Evolutionary conservation across 1,140 invertebrate genomes (phyloP).

Genomic region (Heliothis subflexa): DNA sequence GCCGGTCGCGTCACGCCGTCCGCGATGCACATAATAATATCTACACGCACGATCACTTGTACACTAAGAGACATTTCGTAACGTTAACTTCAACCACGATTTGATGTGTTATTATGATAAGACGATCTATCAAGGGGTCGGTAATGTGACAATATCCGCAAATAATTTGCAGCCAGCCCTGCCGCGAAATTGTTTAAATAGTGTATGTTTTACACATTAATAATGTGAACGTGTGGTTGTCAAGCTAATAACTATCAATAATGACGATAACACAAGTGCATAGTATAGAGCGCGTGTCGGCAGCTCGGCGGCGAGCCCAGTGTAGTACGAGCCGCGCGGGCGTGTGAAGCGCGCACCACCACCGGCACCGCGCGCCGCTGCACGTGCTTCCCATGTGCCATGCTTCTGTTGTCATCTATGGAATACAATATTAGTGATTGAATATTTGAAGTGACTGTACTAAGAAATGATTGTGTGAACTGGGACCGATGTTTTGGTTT

Average conservation of each 20-base stretch:
- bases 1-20: slow-evolving; percentile 77
- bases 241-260: slow-evolving; percentile 51
- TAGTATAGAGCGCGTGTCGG: slow-evolving; percentile 54
- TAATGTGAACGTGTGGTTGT: slow-evolving; percentile 34
- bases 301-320: slow-evolving; percentile 62
- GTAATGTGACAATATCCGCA: slow-evolving; percentile 30
- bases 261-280: slow-evolving; percentile 63
- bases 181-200: slow-evolving; percentile 34
- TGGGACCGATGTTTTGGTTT: slow-evolving; percentile 66
- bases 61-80: slow-evolving; percentile 48
- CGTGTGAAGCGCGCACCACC: slow-evolving; percentile 68
- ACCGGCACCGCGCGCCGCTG: slow-evolving; percentile 51
- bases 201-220: slow-evolving; percentile 43
- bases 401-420: slow-evolving; percentile 24
- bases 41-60: slow-evolving; percentile 65
- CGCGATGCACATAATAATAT: slow-evolving; percentile 42
- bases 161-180: slow-evolving; percentile 34
- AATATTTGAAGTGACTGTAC: slow-evolving; percentile 51
- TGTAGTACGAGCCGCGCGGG: slow-evolving; percentile 69
- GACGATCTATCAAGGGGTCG: slow-evolving; percentile 28
- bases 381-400: slow-evolving; percentile 64
- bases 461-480: slow-evolving; percentile 55
- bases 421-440: slow-evolving; percentile 45
- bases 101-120: slow-evolving; percentile 22
- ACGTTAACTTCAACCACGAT: slow-evolving; percentile 29